Conservation (phyloP, 2,113 vertebrate genomes). For the Heterotilapia buettikoferi region DNA sequence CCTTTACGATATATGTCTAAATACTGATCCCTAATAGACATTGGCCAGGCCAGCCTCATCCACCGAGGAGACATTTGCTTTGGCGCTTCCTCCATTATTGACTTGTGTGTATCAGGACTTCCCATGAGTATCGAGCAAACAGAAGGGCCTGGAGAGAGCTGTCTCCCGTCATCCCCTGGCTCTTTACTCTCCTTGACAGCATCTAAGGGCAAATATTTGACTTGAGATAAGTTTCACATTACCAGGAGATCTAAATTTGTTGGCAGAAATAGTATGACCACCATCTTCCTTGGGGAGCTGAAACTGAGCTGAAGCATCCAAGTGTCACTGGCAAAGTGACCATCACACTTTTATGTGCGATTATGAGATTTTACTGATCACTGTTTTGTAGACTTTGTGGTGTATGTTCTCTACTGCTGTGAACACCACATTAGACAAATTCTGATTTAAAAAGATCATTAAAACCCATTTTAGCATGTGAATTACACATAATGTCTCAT, state of each 20-base stretch:
- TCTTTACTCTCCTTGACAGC: conserved; percentile 56
- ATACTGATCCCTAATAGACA: background rate
- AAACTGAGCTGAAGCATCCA: conserved; percentile 15
- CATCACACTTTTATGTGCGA: background rate
- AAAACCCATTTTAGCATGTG: background rate
- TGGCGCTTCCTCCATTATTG: conserved; percentile 45
- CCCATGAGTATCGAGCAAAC: conserved; percentile 57
- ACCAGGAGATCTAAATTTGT: conserved; percentile 36
- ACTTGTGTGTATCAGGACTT: conserved; percentile 50
- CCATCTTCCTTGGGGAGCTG: background rate
- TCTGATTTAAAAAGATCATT: background rate
- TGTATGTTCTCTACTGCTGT: background rate
- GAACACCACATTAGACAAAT: background rate
- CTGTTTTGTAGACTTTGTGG: background rate
- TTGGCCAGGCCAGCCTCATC: background rate
- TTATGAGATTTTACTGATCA: background rate
- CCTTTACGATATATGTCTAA: background rate
- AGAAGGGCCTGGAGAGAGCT: conserved; percentile 53
- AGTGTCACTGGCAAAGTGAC: background rate
- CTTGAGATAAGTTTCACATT: conserved; percentile 60
- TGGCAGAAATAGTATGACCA: conserved; percentile 11
- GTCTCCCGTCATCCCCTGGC: conserved; percentile 42
- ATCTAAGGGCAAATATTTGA: conserved; percentile 63
- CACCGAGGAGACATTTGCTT: conserved; percentile 1
- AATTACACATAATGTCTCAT: background rate